Evolutionary conservation across 2,113 vertebrate genomes (phyloP).

Genomic region (Aegotheles bennettii): DNA sequence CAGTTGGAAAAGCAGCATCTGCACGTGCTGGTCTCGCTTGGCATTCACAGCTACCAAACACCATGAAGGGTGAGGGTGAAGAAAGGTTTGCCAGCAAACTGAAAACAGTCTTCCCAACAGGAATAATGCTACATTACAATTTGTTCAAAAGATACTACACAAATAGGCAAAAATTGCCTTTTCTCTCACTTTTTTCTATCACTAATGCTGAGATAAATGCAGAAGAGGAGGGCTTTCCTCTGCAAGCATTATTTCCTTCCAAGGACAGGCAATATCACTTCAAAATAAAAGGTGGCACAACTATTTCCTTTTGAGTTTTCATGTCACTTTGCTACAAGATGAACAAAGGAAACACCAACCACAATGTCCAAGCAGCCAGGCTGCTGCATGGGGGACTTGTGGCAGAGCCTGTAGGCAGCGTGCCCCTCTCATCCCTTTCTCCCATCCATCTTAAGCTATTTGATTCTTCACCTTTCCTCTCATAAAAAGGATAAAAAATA

Average conservation of each 20-base stretch:
- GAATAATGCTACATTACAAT: neutral
- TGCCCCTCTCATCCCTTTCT: neutral
- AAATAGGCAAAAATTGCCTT: neutral
- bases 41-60: neutral
- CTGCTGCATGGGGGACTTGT: neutral
- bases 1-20: neutral
- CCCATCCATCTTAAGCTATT: neutral
- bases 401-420: neutral
- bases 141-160: neutral
- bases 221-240: neutral
- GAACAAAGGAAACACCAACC: neutral
- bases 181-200: neutral
- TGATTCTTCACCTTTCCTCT: neutral
- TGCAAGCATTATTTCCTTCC: neutral
- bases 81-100: neutral
- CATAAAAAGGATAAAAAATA: fast-evolving
- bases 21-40: neutral
- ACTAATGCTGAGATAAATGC: no score
- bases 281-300: neutral
- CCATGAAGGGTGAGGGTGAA: fast-evolving
- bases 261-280: neutral
- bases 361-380: fast-evolving
- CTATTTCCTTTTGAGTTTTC: neutral
- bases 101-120: neutral
- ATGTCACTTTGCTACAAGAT: neutral